These are phyloP conservation scores for Hydraecia micacea DNA, from an alignment of 2,888 invertebrate genomes.

Conservation along the genomic window DNA sequence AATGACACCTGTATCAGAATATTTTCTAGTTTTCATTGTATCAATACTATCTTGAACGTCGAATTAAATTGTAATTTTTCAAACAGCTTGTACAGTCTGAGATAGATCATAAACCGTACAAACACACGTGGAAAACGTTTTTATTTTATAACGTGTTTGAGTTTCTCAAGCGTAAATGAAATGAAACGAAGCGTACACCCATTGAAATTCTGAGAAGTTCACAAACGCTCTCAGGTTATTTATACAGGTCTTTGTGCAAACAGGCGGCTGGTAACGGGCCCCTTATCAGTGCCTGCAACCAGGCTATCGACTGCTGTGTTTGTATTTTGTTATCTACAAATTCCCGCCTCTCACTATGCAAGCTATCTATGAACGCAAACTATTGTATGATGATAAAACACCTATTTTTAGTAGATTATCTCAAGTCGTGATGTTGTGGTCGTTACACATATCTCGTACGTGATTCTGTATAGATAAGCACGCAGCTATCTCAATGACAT, in stretches of 20 bases:
- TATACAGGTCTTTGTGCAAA: slow-evolving; percentile 71
- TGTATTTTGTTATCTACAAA: slow-evolving; percentile 83
- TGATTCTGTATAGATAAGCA: slow-evolving; percentile 70
- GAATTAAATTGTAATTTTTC: slow-evolving; percentile 2
- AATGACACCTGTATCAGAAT: not conserved
- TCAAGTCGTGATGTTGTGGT: slow-evolving; percentile 68
- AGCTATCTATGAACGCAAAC: slow-evolving; percentile 80
- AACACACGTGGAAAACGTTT: slow-evolving; percentile 54
- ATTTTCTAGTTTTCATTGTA: not conserved
- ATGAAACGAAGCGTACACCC: slow-evolving; percentile 59
- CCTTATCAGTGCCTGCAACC: slow-evolving; percentile 84
- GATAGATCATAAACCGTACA: slow-evolving; percentile 48
- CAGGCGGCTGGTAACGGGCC: slow-evolving; percentile 72
- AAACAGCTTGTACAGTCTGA: not conserved
- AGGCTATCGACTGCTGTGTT: slow-evolving; percentile 88
- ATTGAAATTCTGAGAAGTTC: slow-evolving; percentile 67
- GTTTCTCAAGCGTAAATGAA: slow-evolving; percentile 69
- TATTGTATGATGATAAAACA: slow-evolving; percentile 80
- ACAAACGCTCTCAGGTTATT: slow-evolving; percentile 64
- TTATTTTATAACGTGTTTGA: slow-evolving; percentile 64
- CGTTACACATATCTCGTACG: slow-evolving; percentile 69
- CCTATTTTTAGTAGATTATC: slow-evolving; percentile 81
- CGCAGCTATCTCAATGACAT: slow-evolving; percentile 67
- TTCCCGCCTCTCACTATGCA: slow-evolving; percentile 78
- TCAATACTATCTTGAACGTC: not conserved